These are phyloP conservation scores for Petroica traversi DNA, from an alignment of 2,113 vertebrate genomes.

Conservation along the genomic window DNA sequence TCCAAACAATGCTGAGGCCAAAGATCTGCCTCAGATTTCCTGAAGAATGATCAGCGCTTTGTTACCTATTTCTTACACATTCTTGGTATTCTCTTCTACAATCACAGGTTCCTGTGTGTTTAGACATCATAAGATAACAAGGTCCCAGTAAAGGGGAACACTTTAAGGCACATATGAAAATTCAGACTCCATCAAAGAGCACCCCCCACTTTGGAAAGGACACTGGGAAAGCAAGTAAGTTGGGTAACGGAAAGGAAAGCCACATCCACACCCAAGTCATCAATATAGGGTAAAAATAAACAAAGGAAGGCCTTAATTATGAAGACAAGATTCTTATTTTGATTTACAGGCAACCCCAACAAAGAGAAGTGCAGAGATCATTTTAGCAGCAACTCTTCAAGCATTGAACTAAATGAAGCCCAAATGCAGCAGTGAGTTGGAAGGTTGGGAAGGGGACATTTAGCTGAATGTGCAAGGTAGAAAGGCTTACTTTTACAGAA, in stretches of 20 bases:
- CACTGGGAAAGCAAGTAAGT: background rate
- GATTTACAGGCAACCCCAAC: background rate
- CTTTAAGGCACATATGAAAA: background rate
- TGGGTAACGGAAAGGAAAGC: background rate
- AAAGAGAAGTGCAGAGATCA: background rate
- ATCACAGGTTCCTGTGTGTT: background rate
- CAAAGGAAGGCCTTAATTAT: background rate
- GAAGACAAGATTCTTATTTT: background rate
- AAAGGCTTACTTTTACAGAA: background rate
- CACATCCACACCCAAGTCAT: background rate
- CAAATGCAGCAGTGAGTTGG: background rate
- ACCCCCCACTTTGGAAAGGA: background rate
- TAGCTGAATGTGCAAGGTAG: background rate
- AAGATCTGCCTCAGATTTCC: background rate
- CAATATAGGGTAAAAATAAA: background rate
- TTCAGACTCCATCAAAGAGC: background rate
- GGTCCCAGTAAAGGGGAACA: background rate
- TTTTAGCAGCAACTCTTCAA: background rate
- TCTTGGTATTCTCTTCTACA: background rate
- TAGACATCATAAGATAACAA: background rate
- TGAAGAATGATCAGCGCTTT: background rate
- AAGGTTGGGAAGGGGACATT: background rate
- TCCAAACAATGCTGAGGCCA: rapidly evolving
- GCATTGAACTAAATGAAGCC: background rate
- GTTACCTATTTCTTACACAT: background rate